Base-by-base conservation (phyloP, 2,797 vertebrate species). In the Neopelma chrysocephalum region DNA sequence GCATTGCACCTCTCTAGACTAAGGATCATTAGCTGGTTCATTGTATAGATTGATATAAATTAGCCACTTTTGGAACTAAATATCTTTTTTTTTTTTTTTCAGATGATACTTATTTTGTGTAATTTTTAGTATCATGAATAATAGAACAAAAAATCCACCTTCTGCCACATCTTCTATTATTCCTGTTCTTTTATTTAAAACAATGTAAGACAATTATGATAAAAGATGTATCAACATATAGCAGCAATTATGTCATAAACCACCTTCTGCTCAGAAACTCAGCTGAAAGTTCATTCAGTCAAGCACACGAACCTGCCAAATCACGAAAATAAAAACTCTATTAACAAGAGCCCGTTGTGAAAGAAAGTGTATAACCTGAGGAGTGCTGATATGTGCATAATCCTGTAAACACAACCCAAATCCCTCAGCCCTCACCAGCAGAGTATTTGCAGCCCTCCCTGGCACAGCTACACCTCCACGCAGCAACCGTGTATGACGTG, bases 181-280 rank as follows among this genome's bases (percentile, higher is more conserved):
- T 97, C 96, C 84, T 89, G 90, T 90, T 97, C 96, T 97, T 97
- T 98, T 96, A 98, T 97, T 97, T 97, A 98, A 98, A 98, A 98
- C 97, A 96, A 97, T 96, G 92, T 79, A 96, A 97, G 97, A 95
- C 90, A 95, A 98, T 97, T 97, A 98, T 57, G 95, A 97, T 97
- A 98, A 97, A 97, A 98, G 97, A 97, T 95, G 92, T 96, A 97
- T 95, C 97, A 98, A 98, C 96, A 96, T 94, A 97, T 82, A 97
- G 73, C 43, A 96, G 94, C 96, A 95, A 98, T 97, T 97, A 98
- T 97, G 96, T 95, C 96, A 97, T 94, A 97, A 97, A 96, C 93
- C 93, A 96, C 87, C 96, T 88, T 80, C 20, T 81, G 96, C 96
- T 97, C 96, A 72, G 95, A 97, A 98, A 98, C 98, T 98, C 95